Evolutionary conservation across 1,140 invertebrate genomes (phyloP).

Genomic region (Solenopsis invicta): DNA sequence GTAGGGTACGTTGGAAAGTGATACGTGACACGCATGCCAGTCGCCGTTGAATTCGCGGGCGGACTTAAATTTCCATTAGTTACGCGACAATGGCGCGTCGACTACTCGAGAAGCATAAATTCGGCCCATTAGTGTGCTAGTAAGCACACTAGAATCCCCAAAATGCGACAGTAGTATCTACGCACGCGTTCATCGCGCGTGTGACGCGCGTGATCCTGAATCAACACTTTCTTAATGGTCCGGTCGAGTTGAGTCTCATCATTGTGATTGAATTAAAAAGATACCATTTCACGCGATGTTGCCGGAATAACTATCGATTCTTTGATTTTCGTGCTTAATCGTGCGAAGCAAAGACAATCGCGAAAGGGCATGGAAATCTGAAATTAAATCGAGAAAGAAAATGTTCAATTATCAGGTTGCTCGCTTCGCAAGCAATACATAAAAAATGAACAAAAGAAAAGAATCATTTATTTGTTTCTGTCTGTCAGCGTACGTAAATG

Average conservation of each 20-base stretch:
- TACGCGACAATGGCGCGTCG: conserved; percentile 82
- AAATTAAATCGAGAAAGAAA: conserved; percentile 62
- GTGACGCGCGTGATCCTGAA: conserved; percentile 35
- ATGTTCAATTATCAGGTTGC: conserved; percentile 40
- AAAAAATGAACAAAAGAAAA: background rate
- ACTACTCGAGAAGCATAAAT: conserved; percentile 81
- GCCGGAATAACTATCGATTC: background rate
- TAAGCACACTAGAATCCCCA: conserved; percentile 62
- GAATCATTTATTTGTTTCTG: background rate
- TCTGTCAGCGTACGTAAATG: background rate
- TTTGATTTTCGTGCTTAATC: conserved; percentile 13
- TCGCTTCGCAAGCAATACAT: background rate
- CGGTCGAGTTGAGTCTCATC: background rate
- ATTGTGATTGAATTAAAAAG: conserved; percentile 9
- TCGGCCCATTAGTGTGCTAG: conserved; percentile 59
- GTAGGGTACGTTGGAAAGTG: conserved; percentile 82
- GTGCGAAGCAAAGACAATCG: background rate
- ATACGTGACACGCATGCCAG: conserved; percentile 86
- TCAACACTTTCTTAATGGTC: conserved; percentile 52
- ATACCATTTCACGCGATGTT: background rate
- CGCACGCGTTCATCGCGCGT: background rate
- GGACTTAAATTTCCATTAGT: conserved; percentile 85
- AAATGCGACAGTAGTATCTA: conserved; percentile 53
- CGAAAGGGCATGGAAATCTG: conserved; percentile 21
- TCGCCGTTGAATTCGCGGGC: conserved; percentile 80